Evolutionary conservation across 2,888 invertebrate species (phyloP), one percentile per base, ranked within the genome.

Genomic region (Lissonota sp.): DNA sequence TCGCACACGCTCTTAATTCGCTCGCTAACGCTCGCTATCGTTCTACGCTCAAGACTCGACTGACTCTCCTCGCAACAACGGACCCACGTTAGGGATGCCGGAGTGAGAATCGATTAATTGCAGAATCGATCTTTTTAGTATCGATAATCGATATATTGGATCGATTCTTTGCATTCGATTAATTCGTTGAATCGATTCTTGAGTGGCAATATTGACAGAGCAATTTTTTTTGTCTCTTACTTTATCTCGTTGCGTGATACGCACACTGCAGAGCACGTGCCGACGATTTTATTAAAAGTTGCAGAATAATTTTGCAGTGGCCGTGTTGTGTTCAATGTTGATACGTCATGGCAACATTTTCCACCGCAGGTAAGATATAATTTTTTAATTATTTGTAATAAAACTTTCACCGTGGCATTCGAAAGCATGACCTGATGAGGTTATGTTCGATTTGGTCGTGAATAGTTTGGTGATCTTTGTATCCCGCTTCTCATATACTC

Each of bases 131-230:
- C 26, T 26, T 26, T 26, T 53, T 39, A 1, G 51, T 51, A 26
- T 37, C 51, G 37, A 66, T 51, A 53, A 12, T 51, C 62, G 53
- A 66, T 66, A 37, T 53, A 14, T 66, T 66, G n/a, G 46, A 53
- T 66, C 66, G 66, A 66, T 66, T 53, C 51, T 66, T 66, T 66
- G 6, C 37, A 7, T 39, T 62, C 62, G 16, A 62, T 62, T 62
- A 66, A 66, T 66, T 12, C 14, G 12, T 66, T n/a, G 51, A 51
- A 66, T 66, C 51, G 64, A 66, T 66, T 66, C 16, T 66, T 66
- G 37, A 6, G 53, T 12, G 6, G 53, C 37, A 53, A 66, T 39
- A 66, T 66, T 51, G 66, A 66, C 39, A 5, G 4, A 10, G 51
- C 16, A 37, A 46, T 8, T 44, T n/a, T 4, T 58, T 6, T n/a